phyloP scores from a whole-genome alignment of 2,888 invertebrate genomes.

The Eudasyphora cyanicolor region DNA sequence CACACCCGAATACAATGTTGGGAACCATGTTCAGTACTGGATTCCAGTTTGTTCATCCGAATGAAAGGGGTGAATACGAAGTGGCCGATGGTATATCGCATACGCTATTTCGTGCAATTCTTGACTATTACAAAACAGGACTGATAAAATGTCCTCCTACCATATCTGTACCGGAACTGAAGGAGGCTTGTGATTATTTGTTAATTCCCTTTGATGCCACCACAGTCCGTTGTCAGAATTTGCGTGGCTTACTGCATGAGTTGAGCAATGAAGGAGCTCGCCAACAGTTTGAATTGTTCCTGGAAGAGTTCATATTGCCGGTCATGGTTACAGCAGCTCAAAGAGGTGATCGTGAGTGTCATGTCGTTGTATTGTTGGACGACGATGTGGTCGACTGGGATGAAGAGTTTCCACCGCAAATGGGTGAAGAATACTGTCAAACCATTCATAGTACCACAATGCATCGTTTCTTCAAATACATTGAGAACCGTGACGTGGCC shows the following conservation, averaged over 20 bases:
- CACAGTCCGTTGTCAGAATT: conserved; percentile 97
- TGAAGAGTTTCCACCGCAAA: conserved; percentile 99
- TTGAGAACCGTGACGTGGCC: conserved; percentile 99
- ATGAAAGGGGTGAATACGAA: conserved; percentile 97
- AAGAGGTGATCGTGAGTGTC: conserved; percentile 98
- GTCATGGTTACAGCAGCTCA: conserved; percentile 97
- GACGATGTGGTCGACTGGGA: conserved; percentile 99
- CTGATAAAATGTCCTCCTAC: conserved; percentile 96
- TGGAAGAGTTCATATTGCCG: conserved; percentile 96
- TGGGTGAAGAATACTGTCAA: conserved; percentile 99
- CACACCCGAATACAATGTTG: conserved; percentile 98
- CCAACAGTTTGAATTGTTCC: conserved; percentile 96
- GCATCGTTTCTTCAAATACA: conserved; percentile 99
- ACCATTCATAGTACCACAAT: conserved; percentile 97
- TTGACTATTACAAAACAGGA: conserved; percentile 96
- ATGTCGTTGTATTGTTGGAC: conserved; percentile 96
- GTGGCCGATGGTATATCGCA: conserved; percentile 98
- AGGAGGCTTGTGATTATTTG: conserved; percentile 99
- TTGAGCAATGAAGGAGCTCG: conserved; percentile 99
- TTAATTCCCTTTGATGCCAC: conserved; percentile 98
- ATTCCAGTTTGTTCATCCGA: conserved; percentile 94
- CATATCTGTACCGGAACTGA: conserved; percentile 96
- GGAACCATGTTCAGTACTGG: conserved; percentile 99
- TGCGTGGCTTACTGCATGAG: conserved; percentile 98
- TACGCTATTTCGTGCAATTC: conserved; percentile 94